Evolutionary conservation across 2,113 vertebrate species (phyloP).

Genomic region (Rissa tridactyla): DNA sequence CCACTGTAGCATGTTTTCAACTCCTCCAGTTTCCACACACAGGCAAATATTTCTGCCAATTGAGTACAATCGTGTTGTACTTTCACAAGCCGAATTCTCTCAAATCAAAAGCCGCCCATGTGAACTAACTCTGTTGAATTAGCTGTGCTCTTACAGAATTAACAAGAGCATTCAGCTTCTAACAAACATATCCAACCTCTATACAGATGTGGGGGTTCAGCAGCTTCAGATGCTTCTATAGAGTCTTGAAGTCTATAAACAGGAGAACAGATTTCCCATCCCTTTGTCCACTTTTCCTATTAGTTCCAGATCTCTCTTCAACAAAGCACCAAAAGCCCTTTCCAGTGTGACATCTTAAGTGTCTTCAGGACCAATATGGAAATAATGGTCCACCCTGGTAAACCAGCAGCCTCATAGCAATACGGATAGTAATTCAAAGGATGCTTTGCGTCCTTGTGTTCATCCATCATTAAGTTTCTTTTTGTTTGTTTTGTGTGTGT

Average conservation of each 20-base stretch:
- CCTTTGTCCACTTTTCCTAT: background rate
- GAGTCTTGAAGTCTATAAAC: background rate
- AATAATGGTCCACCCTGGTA: background rate
- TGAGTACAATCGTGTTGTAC: rapidly evolving
- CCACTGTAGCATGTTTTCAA: background rate
- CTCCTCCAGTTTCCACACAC: background rate
- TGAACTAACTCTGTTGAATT: background rate
- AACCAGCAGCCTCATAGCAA: background rate
- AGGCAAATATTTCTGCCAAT: background rate
- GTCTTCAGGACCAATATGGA: background rate
- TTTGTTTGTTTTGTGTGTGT: background rate
- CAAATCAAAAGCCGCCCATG: background rate
- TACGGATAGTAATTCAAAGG: background rate
- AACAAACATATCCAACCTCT: background rate
- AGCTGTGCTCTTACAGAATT: background rate
- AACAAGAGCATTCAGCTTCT: background rate
- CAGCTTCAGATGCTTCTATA: background rate
- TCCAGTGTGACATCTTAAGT: background rate
- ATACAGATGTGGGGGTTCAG: background rate
- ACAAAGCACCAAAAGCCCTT: background rate
- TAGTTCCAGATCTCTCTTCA: background rate
- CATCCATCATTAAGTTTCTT: background rate
- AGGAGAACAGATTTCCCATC: background rate
- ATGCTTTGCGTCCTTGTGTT: background rate
- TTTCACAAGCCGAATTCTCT: background rate